phyloP scores from a whole-genome alignment of 2,888 invertebrate species.

The Oxytorus armatus region DNA sequence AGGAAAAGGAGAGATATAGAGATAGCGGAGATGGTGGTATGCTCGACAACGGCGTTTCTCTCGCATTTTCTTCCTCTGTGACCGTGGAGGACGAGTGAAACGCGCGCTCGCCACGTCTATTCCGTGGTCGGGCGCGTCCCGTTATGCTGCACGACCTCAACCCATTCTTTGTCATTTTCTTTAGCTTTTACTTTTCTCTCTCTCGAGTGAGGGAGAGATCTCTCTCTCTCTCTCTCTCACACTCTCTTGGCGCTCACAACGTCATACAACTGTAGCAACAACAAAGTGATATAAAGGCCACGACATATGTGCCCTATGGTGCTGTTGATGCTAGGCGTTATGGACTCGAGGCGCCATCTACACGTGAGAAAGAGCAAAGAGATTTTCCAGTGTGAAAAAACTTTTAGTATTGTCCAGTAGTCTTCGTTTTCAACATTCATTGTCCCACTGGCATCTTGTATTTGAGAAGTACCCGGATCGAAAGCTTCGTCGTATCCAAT shows the following conservation, averaged over 20 bases:
- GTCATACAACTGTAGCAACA: slow-evolving; percentile 30
- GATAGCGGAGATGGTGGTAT: slow-evolving; percentile 50
- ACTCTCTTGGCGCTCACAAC: slow-evolving; percentile 10
- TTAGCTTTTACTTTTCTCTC: slow-evolving; percentile 42
- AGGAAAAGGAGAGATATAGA: slow-evolving; percentile 25
- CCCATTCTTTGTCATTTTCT: slow-evolving; percentile 54
- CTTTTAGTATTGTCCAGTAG: slow-evolving; percentile 20
- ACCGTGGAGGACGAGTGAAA: slow-evolving; percentile 26
- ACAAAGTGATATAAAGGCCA: slow-evolving; percentile 56
- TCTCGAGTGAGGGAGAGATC: too few species aligned
- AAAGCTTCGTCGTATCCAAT: slow-evolving; percentile 2
- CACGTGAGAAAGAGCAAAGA: slow-evolving; percentile 10
- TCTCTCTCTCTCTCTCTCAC: slow-evolving; percentile 26
- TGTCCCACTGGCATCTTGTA: slow-evolving; percentile 57
- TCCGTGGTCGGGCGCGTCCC: slow-evolving; percentile 35
- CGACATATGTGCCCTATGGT: not conserved
- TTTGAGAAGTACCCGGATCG: slow-evolving; percentile 48
- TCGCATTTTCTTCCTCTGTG: slow-evolving; percentile 57
- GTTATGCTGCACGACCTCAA: slow-evolving; percentile 46
- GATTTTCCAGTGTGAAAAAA: slow-evolving; percentile 8
- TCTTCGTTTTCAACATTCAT: slow-evolving; percentile 45
- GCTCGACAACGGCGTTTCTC: slow-evolving; percentile 66
- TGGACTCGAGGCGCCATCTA: slow-evolving; percentile 16
- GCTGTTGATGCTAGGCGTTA: not conserved
- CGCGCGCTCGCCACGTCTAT: slow-evolving; percentile 33